These are phyloP conservation scores for Philaenus spumarius DNA, from an alignment of 1,140 invertebrate genomes.

Conservation along the genomic window DNA sequence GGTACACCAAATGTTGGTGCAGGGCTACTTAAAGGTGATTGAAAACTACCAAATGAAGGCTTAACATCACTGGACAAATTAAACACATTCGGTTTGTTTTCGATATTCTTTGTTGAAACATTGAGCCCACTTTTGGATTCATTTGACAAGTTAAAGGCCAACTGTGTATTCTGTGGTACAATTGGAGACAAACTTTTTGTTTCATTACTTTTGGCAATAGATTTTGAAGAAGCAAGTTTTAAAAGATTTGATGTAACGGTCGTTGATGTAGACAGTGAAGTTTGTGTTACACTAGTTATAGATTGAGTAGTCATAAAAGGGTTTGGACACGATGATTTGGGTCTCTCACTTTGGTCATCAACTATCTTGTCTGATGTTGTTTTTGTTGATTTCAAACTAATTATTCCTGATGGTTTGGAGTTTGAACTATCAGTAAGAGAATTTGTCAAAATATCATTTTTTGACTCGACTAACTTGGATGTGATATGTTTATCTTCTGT, in stretches of 20 bases:
- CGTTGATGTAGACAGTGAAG: background rate
- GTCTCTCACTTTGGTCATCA: background rate
- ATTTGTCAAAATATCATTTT: background rate
- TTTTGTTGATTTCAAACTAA: background rate
- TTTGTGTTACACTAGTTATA: background rate
- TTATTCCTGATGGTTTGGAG: background rate
- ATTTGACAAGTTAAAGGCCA: background rate
- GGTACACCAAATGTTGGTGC: background rate
- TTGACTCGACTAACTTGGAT: background rate
- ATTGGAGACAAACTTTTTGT: background rate
- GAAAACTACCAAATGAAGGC: background rate
- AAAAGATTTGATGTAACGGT: slow-evolving; percentile 1
- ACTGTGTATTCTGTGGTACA: background rate
- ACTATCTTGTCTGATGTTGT: background rate
- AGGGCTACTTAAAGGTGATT: slow-evolving; percentile 1
- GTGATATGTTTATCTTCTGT: background rate
- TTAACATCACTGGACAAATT: background rate
- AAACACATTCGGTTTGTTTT: background rate
- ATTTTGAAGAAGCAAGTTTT: slow-evolving; percentile 8
- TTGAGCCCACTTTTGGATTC: background rate
- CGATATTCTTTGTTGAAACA: background rate
- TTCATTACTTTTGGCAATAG: background rate
- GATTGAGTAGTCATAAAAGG: background rate
- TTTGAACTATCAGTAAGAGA: background rate
- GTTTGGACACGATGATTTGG: background rate